Percentiles rank a stretch among this genome's conserved stretches.
phyloP scores from a whole-genome alignment of 2,797 vertebrate genomes.

The Coendou prehensilis region DNA sequence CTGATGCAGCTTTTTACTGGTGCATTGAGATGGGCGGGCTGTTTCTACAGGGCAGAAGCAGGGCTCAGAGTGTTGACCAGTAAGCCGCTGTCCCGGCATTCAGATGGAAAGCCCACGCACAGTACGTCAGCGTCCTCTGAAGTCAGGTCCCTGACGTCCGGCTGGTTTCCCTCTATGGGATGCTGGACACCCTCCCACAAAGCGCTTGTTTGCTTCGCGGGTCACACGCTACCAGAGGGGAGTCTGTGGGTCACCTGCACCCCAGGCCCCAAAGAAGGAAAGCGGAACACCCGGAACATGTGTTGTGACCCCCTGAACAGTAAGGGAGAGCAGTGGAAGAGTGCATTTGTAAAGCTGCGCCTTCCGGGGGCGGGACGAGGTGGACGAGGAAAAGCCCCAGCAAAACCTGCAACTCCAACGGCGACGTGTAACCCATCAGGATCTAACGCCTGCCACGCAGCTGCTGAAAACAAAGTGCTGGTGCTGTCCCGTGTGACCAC shows the following conservation, averaged over 20 bases:
- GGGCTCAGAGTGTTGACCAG: not conserved
- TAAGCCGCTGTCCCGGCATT: not conserved
- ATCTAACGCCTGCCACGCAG: accelerated
- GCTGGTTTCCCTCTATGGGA: accelerated
- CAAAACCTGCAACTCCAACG: accelerated
- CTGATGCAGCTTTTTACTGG: not conserved
- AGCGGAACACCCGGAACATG: accelerated
- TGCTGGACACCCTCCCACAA: accelerated
- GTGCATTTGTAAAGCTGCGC: too few relatives aligned
- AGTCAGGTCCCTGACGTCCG: not conserved
- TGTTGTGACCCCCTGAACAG: too few relatives aligned
- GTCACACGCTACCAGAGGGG: not conserved
- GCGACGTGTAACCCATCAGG: not conserved
- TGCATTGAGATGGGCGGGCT: not conserved
- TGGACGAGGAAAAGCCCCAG: accelerated
- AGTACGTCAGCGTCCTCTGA: accelerated
- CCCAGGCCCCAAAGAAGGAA: not conserved
- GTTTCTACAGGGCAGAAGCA: accelerated
- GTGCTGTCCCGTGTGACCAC: accelerated
- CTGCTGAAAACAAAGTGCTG: accelerated
- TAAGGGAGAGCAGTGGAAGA: accelerated
- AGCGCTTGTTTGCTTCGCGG: not conserved
- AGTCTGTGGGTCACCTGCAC: too few relatives aligned
- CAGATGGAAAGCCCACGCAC: not conserved
- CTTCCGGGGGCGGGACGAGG: too few relatives aligned